phyloP scores from a whole-genome alignment of 2,888 invertebrate species.

The Amblyteles armatorius region DNA sequence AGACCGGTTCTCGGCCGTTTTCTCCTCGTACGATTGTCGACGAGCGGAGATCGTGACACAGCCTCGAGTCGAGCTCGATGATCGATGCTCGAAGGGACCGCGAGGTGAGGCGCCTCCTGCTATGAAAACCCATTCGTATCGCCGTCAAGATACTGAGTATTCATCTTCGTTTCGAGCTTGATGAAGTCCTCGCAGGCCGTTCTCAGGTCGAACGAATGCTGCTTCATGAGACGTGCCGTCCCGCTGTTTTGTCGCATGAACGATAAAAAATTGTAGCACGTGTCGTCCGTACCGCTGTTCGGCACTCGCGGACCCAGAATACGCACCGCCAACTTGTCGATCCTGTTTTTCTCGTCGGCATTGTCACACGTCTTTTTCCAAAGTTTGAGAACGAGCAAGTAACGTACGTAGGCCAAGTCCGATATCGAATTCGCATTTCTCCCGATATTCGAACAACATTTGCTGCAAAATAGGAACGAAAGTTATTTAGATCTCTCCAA shows the following conservation, averaged over 20 bases:
- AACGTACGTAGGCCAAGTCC: slow-evolving; percentile 77
- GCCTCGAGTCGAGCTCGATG: slow-evolving; percentile 1
- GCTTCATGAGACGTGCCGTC: slow-evolving; percentile 77
- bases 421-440: slow-evolving; percentile 68
- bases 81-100: slow-evolving; percentile 22
- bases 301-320: slow-evolving; percentile 76
- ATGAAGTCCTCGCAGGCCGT: slow-evolving; percentile 75
- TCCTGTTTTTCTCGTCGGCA: slow-evolving; percentile 73
- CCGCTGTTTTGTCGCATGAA: slow-evolving; percentile 68
- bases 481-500: background rate
- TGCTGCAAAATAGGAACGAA: slow-evolving; percentile 68
- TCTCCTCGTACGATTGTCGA: slow-evolving; percentile 1
- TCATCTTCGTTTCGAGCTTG: slow-evolving; percentile 71
- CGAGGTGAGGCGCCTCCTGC: slow-evolving; percentile 58
- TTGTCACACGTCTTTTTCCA: slow-evolving; percentile 78
- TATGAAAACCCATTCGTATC: slow-evolving; percentile 53
- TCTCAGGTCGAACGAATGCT: slow-evolving; percentile 75
- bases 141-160: background rate
- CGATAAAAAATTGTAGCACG: slow-evolving; percentile 38
- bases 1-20: slow-evolving; percentile 47
- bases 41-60: background rate
- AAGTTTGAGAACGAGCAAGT: slow-evolving; percentile 78
- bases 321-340: slow-evolving; percentile 75
- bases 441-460: slow-evolving; percentile 74
- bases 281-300: slow-evolving; percentile 72